These are phyloP conservation scores for Poecile atricapillus DNA, from an alignment of 2,113 vertebrate genomes.

Conservation along the genomic window DNA sequence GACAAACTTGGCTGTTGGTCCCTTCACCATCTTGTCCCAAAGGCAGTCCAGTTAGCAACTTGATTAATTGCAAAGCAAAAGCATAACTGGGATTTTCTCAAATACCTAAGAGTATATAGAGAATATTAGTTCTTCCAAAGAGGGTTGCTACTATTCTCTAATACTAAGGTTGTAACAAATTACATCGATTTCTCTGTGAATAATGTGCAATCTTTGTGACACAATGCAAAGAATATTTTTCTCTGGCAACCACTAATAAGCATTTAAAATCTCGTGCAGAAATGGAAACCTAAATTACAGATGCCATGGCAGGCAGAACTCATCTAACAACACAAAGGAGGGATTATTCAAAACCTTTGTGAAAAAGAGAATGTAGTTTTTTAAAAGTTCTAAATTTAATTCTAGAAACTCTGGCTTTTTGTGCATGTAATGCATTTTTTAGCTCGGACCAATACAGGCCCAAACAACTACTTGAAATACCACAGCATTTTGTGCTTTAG, in stretches of 20 bases:
- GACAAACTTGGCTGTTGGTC: neutral
- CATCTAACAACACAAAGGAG: conserved; percentile 27
- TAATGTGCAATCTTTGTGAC: conserved; percentile 45
- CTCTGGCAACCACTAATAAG: conserved; percentile 52
- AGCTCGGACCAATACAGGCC: neutral
- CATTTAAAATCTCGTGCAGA: conserved; percentile 60
- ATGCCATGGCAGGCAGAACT: conserved; percentile 54
- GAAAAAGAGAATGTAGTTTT: neutral
- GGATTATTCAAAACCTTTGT: conserved; percentile 21
- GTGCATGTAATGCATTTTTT: neutral
- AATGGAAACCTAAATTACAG: conserved; percentile 67
- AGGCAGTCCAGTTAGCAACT: neutral
- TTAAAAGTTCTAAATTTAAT: neutral
- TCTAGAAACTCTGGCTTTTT: neutral
- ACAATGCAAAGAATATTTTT: conserved; percentile 55
- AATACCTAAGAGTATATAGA: neutral
- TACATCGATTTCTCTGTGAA: conserved; percentile 33
- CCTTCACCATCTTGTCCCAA: neutral
- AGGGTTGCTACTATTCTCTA: conserved; percentile 1
- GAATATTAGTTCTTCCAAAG: neutral
- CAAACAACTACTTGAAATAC: neutral
- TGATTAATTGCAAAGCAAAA: neutral
- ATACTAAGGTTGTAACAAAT: conserved; percentile 23
- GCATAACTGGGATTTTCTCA: neutral
- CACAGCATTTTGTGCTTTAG: neutral